Percentiles rank a stretch among this genome's conserved stretches.
Conservation (phyloP, 2,797 vertebrate species). For the Myiotriccus ornatus region DNA sequence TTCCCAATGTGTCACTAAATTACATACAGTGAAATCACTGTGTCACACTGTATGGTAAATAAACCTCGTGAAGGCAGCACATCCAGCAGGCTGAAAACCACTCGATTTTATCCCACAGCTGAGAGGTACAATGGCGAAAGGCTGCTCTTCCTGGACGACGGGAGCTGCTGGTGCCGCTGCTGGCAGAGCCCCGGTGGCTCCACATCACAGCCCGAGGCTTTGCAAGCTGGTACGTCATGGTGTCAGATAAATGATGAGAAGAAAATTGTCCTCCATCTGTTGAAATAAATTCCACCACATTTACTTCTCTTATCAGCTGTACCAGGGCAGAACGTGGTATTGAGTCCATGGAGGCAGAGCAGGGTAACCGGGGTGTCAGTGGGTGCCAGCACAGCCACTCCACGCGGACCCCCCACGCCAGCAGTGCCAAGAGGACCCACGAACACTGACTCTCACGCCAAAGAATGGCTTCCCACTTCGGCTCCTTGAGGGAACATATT, state of each 20-base stretch:
- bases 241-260: neutral
- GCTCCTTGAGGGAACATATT: neutral
- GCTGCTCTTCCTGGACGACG: neutral
- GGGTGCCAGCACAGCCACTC: neutral
- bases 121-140: neutral
- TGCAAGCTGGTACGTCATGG: neutral
- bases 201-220: neutral
- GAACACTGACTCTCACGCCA: accelerated
- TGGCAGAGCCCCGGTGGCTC: neutral
- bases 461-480: neutral
- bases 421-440: accelerated
- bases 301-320: neutral
- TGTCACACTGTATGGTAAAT: neutral
- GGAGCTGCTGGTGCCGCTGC: neutral
- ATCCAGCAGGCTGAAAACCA: neutral
- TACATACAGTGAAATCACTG: neutral
- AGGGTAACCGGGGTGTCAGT: accelerated
- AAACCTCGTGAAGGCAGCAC: neutral
- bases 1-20: neutral
- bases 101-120: neutral
- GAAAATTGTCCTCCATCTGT: neutral
- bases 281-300: neutral
- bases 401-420: accelerated
- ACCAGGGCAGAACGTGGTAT: accelerated
- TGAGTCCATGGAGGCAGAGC: accelerated